phyloP scores from a whole-genome alignment of 2,797 vertebrate species.

The Argya squamiceps region DNA sequence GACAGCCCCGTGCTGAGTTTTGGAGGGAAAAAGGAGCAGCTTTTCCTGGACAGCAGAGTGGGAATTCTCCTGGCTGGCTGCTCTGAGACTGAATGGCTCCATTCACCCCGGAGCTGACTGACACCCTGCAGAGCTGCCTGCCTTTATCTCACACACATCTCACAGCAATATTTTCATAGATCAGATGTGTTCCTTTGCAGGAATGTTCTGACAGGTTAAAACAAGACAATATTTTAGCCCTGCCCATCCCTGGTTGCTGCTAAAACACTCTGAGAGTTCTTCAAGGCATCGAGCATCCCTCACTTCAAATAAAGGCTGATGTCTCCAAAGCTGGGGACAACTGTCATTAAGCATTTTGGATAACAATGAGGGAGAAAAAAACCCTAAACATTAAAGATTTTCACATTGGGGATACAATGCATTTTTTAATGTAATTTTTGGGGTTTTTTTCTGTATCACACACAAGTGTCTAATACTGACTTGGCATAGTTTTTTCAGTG shows the following conservation, averaged over 20 bases:
- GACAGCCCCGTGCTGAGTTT: not conserved
- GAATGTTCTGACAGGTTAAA: not conserved
- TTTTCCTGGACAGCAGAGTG: not conserved
- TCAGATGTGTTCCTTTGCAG: not conserved
- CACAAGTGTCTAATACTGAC: not conserved
- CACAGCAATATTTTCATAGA: not conserved
- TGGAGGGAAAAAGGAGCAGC: not conserved
- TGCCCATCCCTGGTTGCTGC: not conserved
- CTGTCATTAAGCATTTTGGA: not conserved
- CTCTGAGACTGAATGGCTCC: not conserved
- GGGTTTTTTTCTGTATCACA: not conserved
- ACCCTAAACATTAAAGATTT: not conserved
- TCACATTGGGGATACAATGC: not conserved
- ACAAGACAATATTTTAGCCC: conserved; percentile 9
- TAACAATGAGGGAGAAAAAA: not conserved
- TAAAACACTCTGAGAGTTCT: not conserved
- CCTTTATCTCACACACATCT: not conserved
- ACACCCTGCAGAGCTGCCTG: not conserved
- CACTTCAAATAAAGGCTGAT: not conserved
- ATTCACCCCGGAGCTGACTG: not conserved
- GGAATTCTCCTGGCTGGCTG: not conserved
- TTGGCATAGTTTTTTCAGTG: not conserved
- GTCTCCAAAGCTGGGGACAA: not conserved
- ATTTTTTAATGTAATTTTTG: not conserved
- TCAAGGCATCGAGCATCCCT: not conserved